Evolutionary conservation across 2,888 invertebrate genomes (phyloP).

Genomic region (Erannis defoliaria): DNA sequence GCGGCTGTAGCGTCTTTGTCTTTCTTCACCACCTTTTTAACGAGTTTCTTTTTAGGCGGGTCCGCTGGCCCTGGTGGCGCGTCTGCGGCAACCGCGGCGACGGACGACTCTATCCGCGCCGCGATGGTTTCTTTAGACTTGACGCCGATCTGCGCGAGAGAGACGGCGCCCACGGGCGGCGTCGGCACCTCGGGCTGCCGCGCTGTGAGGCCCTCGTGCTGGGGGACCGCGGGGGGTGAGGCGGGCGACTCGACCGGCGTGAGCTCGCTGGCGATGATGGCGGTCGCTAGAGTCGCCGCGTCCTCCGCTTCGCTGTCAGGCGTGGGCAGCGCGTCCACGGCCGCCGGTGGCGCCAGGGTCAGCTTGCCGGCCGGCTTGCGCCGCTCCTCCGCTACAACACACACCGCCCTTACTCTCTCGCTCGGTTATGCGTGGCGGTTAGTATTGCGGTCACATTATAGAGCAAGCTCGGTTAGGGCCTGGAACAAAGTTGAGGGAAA

Average conservation of each 20-base stretch:
- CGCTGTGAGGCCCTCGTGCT: conserved; percentile 63
- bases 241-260: conserved; percentile 66
- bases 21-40: conserved; percentile 85
- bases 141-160: conserved; percentile 82
- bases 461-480: conserved; percentile 87
- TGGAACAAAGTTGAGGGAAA: conserved; percentile 87
- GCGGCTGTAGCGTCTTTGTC: conserved; percentile 61
- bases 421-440: conserved; percentile 83
- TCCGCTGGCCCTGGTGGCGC: conserved; percentile 53
- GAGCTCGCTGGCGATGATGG: conserved; percentile 82
- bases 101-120: conserved; percentile 76
- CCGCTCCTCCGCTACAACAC: conserved; percentile 85
- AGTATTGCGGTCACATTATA: conserved; percentile 87
- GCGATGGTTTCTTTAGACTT: conserved; percentile 73
- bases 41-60: conserved; percentile 72
- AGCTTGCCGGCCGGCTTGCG: conserved; percentile 79
- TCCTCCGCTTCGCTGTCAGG: conserved; percentile 84
- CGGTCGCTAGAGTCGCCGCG: conserved; percentile 78
- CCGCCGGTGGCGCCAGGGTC: conserved; percentile 74
- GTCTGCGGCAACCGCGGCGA: conserved; percentile 55
- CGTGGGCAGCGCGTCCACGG: conserved; percentile 75
- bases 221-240: conserved; percentile 55
- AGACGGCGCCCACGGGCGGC: conserved; percentile 82
- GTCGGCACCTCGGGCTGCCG: conserved; percentile 78
- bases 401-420: conserved; percentile 81